Evolutionary conservation across 1,140 invertebrate genomes (phyloP), one percentile per base, ranked within the genome.

Genomic region (Ceratoteleas bidentatus): DNA sequence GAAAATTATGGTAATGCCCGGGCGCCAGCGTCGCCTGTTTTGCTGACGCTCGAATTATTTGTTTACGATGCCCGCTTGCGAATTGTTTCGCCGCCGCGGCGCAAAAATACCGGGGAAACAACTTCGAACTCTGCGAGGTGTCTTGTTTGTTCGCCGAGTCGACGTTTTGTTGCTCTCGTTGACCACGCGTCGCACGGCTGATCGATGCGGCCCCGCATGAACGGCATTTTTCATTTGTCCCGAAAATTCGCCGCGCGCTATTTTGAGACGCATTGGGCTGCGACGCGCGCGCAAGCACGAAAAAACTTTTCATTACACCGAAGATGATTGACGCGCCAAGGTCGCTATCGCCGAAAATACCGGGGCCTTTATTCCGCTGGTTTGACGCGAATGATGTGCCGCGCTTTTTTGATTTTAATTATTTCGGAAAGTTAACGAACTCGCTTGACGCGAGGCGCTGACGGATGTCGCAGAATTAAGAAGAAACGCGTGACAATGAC

Each of bases 251-350:
- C 7, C 38, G 7, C 6, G 16, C 32, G 62, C 69, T 81, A 70
- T 81, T 84, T 78, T 72, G 52, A 75, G 69, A 65, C 33, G 61
- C 34, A 58, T 14, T 5, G 1, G 6, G 38, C n/a, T n/a, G 45
- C 9, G 64, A 73, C 57, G 68, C 66, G 52, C 72, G 60, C 72
- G 81, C 15, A 50, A 6, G 52, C 84, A 85, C n/a, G 54, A 76
- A 78, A 54, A 78, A 43, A 73, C 69, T 64, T 80, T 78, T 73
- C 80, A 77, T 77, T 83, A 81, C 74, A 80, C 74, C 60, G 64
- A 76, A 60, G 58, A 69, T 87, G 84, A 88, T 85, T 88, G 85
- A 85, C 85, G 73, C 60, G 64, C 47, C 57, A 82, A 83, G 76
- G 84, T 65, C 79, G 72, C 24, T 64, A 60, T 47, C 11, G 72